phyloP scores from a whole-genome alignment of 2,113 vertebrate genomes.

The Abramis brama region DNA sequence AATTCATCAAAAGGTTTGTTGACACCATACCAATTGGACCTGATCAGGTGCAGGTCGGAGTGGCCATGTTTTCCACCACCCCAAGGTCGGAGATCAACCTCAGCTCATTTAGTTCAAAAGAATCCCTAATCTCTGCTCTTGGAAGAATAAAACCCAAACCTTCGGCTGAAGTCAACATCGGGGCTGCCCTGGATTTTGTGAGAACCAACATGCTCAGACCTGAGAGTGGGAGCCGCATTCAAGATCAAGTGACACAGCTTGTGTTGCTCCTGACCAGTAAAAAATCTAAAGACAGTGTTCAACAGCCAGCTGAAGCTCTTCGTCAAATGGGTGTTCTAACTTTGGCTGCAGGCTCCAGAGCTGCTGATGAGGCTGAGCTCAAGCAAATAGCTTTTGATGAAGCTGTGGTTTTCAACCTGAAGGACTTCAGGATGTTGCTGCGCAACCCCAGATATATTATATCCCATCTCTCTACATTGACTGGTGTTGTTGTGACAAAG shows the following conservation, averaged over 20 bases:
- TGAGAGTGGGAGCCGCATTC: slow-evolving; percentile 79
- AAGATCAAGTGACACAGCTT: slow-evolving; percentile 82
- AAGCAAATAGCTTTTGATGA: slow-evolving; percentile 80
- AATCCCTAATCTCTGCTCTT: slow-evolving; percentile 69
- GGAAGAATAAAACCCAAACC: slow-evolving; percentile 73
- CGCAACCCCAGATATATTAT: slow-evolving; percentile 76
- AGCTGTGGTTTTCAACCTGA: slow-evolving; percentile 77
- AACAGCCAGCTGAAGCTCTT: slow-evolving; percentile 78
- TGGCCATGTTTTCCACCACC: slow-evolving; percentile 81
- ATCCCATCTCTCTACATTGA: slow-evolving; percentile 84
- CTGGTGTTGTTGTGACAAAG: slow-evolving; percentile 75
- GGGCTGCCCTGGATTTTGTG: slow-evolving; percentile 84
- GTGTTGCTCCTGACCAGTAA: slow-evolving; percentile 87
- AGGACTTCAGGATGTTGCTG: slow-evolving; percentile 80
- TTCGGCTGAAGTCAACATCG: slow-evolving; percentile 76
- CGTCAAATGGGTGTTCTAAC: slow-evolving; percentile 79
- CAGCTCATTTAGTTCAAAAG: slow-evolving; percentile 74
- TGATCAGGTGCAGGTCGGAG: slow-evolving; percentile 84
- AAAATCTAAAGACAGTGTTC: slow-evolving; percentile 83
- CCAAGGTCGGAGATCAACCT: slow-evolving; percentile 85
- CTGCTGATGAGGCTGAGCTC: slow-evolving; percentile 76
- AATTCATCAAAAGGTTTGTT: slow-evolving; percentile 84
- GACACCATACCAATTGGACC: slow-evolving; percentile 86
- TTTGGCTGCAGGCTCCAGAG: slow-evolving; percentile 78
- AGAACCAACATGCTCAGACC: slow-evolving; percentile 80